Evolutionary conservation across 2,797 vertebrate species (phyloP).

Genomic region (Simalia tracyae): DNA sequence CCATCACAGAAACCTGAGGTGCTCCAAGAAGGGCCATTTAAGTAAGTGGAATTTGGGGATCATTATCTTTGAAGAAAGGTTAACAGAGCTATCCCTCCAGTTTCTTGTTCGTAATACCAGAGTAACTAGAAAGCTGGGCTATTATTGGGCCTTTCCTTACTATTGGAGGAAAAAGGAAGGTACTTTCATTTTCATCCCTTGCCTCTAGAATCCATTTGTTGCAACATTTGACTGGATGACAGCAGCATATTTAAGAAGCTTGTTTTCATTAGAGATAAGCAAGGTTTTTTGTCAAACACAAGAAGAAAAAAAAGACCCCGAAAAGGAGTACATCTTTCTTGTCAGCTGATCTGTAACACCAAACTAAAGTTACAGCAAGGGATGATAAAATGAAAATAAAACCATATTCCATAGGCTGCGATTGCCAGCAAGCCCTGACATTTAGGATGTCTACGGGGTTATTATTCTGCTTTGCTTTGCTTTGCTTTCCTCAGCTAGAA

Average conservation of each 20-base stretch:
- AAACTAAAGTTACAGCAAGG: not conserved
- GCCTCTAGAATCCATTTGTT: not conserved
- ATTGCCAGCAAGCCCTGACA: slow-evolving; percentile 11
- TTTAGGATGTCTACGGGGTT: not conserved
- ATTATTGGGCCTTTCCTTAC: not conserved
- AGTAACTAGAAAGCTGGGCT: not conserved
- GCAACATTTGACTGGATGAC: not conserved
- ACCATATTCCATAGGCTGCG: not conserved
- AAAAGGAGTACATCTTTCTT: not conserved
- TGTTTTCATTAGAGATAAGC: slow-evolving; percentile 28
- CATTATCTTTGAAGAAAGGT: not conserved
- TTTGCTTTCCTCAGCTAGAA: slow-evolving; percentile 19
- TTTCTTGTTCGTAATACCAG: not conserved
- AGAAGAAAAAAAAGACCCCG: not conserved
- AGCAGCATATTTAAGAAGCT: slow-evolving; percentile 12
- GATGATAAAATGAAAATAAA: not conserved
- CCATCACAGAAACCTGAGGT: not conserved
- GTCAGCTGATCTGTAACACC: not conserved
- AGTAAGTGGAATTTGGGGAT: not conserved
- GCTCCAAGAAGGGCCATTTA: not conserved
- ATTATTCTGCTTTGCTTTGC: not conserved
- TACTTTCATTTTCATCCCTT: slow-evolving; percentile 2
- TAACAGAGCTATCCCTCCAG: not conserved
- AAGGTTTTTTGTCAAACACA: not conserved
- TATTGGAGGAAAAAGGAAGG: not conserved